phyloP scores from a whole-genome alignment of 1,140 invertebrate genomes.

The Stegodyphus dumicola region DNA sequence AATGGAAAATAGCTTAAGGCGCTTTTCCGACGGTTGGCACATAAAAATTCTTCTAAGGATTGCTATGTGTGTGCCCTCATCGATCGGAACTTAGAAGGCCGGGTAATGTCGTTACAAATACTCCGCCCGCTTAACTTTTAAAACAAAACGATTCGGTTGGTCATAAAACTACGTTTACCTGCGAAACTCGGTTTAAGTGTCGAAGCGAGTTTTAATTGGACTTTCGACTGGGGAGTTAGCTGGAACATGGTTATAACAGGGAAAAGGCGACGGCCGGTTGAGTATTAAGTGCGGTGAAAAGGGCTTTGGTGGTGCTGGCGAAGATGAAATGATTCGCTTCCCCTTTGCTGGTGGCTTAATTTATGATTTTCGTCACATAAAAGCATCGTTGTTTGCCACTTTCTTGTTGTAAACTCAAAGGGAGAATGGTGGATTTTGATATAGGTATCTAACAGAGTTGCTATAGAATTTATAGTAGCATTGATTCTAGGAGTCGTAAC shows the following conservation, averaged over 20 bases:
- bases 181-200: slow-evolving; percentile 48
- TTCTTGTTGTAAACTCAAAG: too few relatives aligned
- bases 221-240: not conserved
- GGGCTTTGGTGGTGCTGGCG: too few relatives aligned
- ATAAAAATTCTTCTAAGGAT: slow-evolving; percentile 57
- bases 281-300: too few relatives aligned
- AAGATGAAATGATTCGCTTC: too few relatives aligned
- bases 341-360: too few relatives aligned
- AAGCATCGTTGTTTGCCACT: too few relatives aligned
- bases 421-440: too few relatives aligned
- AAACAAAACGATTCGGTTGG: slow-evolving; percentile 38
- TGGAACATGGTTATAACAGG: not conserved
- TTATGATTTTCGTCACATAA: too few relatives aligned
- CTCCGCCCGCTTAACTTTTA: slow-evolving; percentile 50
- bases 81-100: not conserved
- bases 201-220: slow-evolving; percentile 54
- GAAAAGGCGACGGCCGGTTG: too few relatives aligned
- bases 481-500: too few relatives aligned
- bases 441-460: too few relatives aligned
- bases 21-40: not conserved
- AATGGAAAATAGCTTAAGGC: slow-evolving; percentile 58
- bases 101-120: slow-evolving; percentile 55
- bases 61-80: not conserved
- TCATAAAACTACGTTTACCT: slow-evolving; percentile 58
- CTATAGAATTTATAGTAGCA: too few relatives aligned